These are phyloP conservation scores for Drosophila suzukii DNA, from an alignment of 1,140 invertebrate genomes.

Conservation along the genomic window DNA sequence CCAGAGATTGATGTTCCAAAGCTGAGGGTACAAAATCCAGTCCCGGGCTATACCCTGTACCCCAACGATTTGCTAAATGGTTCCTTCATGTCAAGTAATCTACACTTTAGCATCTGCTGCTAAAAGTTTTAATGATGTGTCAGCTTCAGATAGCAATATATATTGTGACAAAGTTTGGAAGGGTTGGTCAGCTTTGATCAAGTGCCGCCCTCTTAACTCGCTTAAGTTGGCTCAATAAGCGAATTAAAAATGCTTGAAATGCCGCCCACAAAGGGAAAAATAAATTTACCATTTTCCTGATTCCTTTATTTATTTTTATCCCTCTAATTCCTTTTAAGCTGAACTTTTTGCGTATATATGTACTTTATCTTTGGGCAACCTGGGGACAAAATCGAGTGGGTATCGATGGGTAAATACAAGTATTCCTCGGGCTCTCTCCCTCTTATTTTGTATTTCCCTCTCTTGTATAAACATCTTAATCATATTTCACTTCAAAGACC, in stretches of 20 bases:
- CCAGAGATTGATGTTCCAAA: constrained; percentile 28
- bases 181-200: constrained; percentile 12
- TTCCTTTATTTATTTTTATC: constrained; percentile 11
- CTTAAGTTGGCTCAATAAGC: constrained; percentile 12
- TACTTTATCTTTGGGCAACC: constrained; percentile 13
- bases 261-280: constrained; percentile 11
- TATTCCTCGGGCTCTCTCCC: constrained; percentile 12
- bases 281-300: constrained; percentile 15
- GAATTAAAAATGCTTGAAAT: constrained; percentile 44
- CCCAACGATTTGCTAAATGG: constrained; percentile 11
- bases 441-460: constrained; percentile 1
- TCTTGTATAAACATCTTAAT: constrained; percentile 59
- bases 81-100: constrained; percentile 4
- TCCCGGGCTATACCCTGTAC: neutral
- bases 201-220: constrained; percentile 1
- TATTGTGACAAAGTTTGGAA: constrained; percentile 1
- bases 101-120: constrained; percentile 29
- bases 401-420: constrained; percentile 38
- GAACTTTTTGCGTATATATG: neutral
- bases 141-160: constrained; percentile 37
- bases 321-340: constrained; percentile 37
- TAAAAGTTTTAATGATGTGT: constrained; percentile 47
- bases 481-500: constrained; percentile 59
- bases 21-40: neutral
- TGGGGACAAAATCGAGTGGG: constrained; percentile 27